Percentiles rank a stretch among this genome's conserved stretches.
phyloP scores from a whole-genome alignment of 2,797 vertebrate species.

The Pseudomugil gertrudae region DNA sequence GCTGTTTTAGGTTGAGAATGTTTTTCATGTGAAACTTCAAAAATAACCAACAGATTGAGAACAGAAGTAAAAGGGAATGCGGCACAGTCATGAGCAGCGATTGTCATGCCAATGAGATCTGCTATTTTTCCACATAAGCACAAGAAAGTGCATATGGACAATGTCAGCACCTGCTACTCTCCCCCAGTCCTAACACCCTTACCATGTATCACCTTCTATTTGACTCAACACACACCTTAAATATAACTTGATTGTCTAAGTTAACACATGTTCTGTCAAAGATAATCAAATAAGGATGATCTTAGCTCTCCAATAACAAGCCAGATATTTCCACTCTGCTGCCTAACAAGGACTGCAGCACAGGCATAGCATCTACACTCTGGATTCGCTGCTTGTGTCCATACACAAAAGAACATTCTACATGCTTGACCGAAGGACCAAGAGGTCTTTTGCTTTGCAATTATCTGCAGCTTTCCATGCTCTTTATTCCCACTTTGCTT shows the following conservation, averaged over 20 bases:
- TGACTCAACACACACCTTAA: constrained; percentile 39
- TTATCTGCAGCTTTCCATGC: constrained; percentile 72
- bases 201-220: constrained; percentile 29
- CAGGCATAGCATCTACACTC: neutral
- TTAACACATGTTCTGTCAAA: constrained; percentile 43
- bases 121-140: neutral
- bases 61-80: neutral
- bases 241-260: constrained; percentile 50
- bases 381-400: constrained; percentile 17
- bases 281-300: constrained; percentile 65
- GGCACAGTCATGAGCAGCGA: neutral
- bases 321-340: constrained; percentile 15
- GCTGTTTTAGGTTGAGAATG: neutral
- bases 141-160: neutral
- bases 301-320: constrained; percentile 37
- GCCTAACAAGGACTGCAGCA: neutral
- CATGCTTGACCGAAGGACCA: constrained; percentile 42
- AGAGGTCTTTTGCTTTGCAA: constrained; percentile 64
- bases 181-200: constrained; percentile 28
- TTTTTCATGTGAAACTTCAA: neutral
- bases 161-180: neutral
- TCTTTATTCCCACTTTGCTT: constrained; percentile 80
- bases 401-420: constrained; percentile 6
- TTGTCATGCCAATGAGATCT: neutral
- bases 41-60: neutral